Evolutionary conservation across 1,140 invertebrate species (phyloP), one percentile per base, ranked within the genome.

Genomic region (Hylaeus volcanicus): DNA sequence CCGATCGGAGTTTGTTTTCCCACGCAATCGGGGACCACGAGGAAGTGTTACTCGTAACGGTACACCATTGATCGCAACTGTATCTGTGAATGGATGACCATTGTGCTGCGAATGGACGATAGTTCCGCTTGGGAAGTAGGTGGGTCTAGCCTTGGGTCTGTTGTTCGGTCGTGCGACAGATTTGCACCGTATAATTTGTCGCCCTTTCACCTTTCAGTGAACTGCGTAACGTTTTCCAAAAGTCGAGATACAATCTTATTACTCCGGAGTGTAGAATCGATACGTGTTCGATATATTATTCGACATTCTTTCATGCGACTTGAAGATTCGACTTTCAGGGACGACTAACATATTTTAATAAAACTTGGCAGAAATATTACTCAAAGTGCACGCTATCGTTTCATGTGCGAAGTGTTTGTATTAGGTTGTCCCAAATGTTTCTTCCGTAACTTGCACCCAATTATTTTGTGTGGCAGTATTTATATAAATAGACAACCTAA

Each of bases 41-140:
- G 66, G 60, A 81, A 75, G 68, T 84, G 83, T 82, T 78, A 86
- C 58, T 65, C 82, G 64, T 76, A 87, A 84, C 82, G 74, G 78
- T 86, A 84, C 71, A 84, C 82, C 71, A 43, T 74, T 61, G 74
- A 79, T 84, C 78, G 78, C 70, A 60, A 81, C 56, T 74, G 74
- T 86, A 69, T 81, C 82, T 48, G 68, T 81, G 81, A 87, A 87
- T 78, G 86, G 70, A 66, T 78, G 68, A 79, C 78, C 75, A 84
- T 87, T 86, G 82, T 86, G 48, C 9, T 4, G 45, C 77, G 81
- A 86, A 78, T 87, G 72, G 60, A 53, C 82, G 85, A 86, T 82
- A 86, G 82, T 86, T 87, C 86, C 79, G 82, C 79, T 79, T 87
- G 68, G 86, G 79, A 87, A 87, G 85, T 87, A 82, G 85, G 86